Evolutionary conservation across 2,888 invertebrate species (phyloP).

Genomic region (Tanypteryx hageni): DNA sequence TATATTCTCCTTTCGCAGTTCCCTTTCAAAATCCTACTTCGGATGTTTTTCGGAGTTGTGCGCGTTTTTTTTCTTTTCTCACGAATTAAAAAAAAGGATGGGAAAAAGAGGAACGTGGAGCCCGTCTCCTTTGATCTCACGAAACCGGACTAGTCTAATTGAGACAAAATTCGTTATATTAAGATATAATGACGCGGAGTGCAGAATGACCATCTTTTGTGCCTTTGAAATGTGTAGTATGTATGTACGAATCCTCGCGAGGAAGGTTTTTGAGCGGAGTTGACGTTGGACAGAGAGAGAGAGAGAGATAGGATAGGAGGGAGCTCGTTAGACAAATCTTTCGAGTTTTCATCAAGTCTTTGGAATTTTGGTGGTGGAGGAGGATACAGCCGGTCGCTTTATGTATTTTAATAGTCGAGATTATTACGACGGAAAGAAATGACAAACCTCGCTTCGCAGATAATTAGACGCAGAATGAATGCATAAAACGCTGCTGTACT

Average conservation of each 20-base stretch:
- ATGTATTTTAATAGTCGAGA: too few species aligned
- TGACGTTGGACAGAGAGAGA: neutral
- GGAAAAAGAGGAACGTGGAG: neutral
- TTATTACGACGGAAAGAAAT: too few species aligned
- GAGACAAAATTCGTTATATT: slow-evolving; percentile 29
- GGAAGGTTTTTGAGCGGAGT: neutral
- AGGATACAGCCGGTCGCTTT: too few species aligned
- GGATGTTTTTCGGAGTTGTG: slow-evolving; percentile 33
- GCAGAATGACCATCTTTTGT: neutral
- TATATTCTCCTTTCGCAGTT: slow-evolving; percentile 36
- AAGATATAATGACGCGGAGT: neutral
- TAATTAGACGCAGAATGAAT: too few species aligned
- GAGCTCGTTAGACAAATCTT: slow-evolving; percentile 2
- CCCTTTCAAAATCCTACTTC: slow-evolving; percentile 40
- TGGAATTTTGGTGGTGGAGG: too few species aligned
- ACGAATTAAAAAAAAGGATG: neutral
- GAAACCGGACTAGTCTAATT: slow-evolving; percentile 5
- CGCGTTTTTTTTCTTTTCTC: neutral
- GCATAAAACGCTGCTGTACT: too few species aligned
- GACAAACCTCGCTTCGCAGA: too few species aligned
- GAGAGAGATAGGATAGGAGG: neutral
- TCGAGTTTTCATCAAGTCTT: neutral
- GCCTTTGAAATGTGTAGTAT: neutral
- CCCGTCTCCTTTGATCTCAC: neutral
- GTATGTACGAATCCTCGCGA: neutral